phyloP scores from a whole-genome alignment of 2,888 invertebrate genomes.

The Zeuzera pyrina region DNA sequence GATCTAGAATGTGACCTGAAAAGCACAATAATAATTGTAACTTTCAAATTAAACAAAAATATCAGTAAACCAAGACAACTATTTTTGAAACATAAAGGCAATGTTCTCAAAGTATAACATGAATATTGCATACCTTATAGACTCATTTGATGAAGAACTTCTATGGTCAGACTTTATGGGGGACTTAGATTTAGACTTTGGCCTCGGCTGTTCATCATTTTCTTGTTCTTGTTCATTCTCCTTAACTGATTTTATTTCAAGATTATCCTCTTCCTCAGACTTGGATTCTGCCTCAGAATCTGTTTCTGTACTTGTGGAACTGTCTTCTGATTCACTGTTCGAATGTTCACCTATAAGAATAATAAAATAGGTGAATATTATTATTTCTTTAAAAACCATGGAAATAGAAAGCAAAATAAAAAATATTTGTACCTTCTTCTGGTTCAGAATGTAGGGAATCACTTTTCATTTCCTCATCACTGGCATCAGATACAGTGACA shows the following conservation, averaged over 20 bases:
- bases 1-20: constrained; percentile 55
- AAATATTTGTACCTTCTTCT: constrained; percentile 47
- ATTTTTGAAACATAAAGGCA: no score
- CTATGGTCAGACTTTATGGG: constrained; percentile 39
- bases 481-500: constrained; percentile 64
- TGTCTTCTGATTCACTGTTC: constrained; percentile 65
- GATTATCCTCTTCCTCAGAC: constrained; percentile 43
- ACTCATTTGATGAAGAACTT: constrained; percentile 48
- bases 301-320: constrained; percentile 48
- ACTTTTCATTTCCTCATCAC: constrained; percentile 64
- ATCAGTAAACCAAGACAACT: no score
- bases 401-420: constrained; percentile 3
- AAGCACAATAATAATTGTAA: no score
- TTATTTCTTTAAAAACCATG: constrained; percentile 9
- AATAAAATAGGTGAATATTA: no score
- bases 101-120: no score
- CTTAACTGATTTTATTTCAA: constrained; percentile 33
- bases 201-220: constrained; percentile 30
- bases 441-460: constrained; percentile 49
- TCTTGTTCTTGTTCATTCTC: constrained; percentile 45
- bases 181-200: constrained; percentile 48
- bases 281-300: constrained; percentile 58
- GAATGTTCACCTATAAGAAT: constrained; percentile 64
- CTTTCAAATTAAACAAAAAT: constrained; percentile 1
- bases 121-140: constrained; percentile 34